Base-by-base conservation (phyloP, 1,140 invertebrate species). In the Antheraea mylitta region DNA sequence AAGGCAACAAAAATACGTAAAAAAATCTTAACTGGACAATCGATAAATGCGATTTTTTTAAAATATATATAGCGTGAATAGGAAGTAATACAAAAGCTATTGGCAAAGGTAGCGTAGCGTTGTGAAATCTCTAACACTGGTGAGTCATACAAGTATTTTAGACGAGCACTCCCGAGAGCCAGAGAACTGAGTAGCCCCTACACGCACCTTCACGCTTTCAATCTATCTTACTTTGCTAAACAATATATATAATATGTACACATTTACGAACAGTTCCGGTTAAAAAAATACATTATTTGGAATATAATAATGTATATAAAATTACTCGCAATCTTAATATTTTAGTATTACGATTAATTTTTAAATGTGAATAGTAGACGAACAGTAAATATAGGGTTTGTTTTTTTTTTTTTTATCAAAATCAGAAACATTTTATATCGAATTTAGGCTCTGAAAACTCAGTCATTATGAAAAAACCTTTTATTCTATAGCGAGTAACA, bases 81-180 rank as follows among this genome's bases (percentile, higher is more conserved):
- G 87, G 87, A 91, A 90, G 86, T 86, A 83, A 85, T 88, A 91
- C 81, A 86, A 81, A 85, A 87, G 85, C 82, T 81, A 89, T 89
- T 89, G 89, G 87, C 87, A 86, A 81, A 87, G 81, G 81, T 81
- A 83, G 77, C 80, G 85, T 85, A 83, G 77, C 80, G 85, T 85
- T 85, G 85, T 86, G 86, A 89, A 87, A 89, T 83, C 81, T 82
- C 75, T 60, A 13, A 53, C 45, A 72, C 60, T 69, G 59, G 59
- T 90, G 89, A 91, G 78, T 91, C 89, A 91, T 66, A 69, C 61
- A 75, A 48, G 81, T 91, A 90, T 91, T 89, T 89, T 73, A 69
- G 82, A 78, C 78, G 79, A 80, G 79, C 75, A 78, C 78, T 79
- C 75, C 79, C 74, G 70, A 72, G 66, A 68, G 48, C 63, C 60